Evolutionary conservation across 2,113 vertebrate genomes (phyloP), one percentile per base, ranked within the genome.

Genomic region (Cisticola juncidis): DNA sequence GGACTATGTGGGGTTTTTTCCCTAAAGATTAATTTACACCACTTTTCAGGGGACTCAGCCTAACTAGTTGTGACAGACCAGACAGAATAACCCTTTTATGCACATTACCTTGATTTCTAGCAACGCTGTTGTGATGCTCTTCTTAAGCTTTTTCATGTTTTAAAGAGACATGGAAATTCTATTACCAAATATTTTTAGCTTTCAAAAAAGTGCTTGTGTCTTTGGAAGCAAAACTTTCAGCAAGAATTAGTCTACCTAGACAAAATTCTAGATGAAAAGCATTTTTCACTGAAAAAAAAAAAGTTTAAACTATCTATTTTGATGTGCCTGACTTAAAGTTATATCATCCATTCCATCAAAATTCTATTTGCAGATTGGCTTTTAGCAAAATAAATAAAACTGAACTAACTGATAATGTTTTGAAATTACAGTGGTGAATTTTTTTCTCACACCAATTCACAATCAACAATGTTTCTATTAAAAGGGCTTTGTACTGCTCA

Each of bases 361-460:
- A 28, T 74, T 74, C 33, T 66, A 48, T 73, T 66, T 86, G 21
- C 23, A 54, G n/a, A 31, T 47, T 54, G 38, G 2, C 36, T 74
- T 91, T 81, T 87, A 61, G 13, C 14, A 57, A 93, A 90, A 90
- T 72, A 92, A 83, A 77, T 80, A 82, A 89, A 91, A 56, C 9
- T 64, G 53, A 85, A 17, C 19, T 72, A 21, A 71, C 14, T 62
- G 36, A 6, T 44, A 68, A n/a, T 64, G 23, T 26, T 88, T 50
- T 65, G 58, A 76, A 85, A 80, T 65, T 1, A 82, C 24, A 31
- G 29, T 29, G 26, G 21, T 69, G 57, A 50, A 11, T 64, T 53
- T 62, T 72, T 81, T 79, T 26, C 57, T 76, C 45, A 72, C 14
- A 47, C 3, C 10, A 53, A 45, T 72, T 86, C 50, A 48, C 81